phyloP scores from a whole-genome alignment of 2,888 invertebrate genomes.

The Ferdinandea cuprea region DNA sequence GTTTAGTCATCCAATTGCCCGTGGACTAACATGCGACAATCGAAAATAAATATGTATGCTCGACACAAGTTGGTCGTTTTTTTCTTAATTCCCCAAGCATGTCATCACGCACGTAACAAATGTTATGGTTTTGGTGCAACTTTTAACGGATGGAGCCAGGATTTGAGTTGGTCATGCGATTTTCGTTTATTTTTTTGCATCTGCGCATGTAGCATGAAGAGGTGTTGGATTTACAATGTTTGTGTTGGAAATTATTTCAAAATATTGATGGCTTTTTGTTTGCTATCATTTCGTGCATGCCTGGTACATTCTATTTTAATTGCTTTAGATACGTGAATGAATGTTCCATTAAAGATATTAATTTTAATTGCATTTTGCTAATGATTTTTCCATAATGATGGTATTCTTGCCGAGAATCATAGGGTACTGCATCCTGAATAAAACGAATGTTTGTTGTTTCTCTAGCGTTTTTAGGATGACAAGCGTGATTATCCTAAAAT shows the following conservation, averaged over 20 bases:
- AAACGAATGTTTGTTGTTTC: neutral
- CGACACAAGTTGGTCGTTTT: slow-evolving; percentile 2
- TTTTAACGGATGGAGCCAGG: neutral
- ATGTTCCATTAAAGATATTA: neutral
- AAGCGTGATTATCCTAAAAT: slow-evolving; percentile 23
- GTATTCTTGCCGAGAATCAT: neutral
- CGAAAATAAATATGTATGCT: slow-evolving; percentile 56
- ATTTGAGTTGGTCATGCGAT: slow-evolving; percentile 5
- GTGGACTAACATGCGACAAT: slow-evolving; percentile 24
- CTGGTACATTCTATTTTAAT: neutral
- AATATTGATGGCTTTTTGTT: neutral
- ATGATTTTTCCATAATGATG: neutral
- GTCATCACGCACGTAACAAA: slow-evolving; percentile 55
- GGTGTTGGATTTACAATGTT: neutral
- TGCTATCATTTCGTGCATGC: slow-evolving; percentile 10
- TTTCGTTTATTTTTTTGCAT: slow-evolving; percentile 1
- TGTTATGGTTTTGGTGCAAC: neutral
- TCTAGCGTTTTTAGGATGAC: slow-evolving; percentile 16
- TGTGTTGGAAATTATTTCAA: neutral
- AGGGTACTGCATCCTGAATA: neutral
- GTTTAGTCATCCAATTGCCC: slow-evolving; percentile 41
- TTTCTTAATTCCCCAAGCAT: slow-evolving; percentile 30
- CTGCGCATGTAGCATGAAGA: neutral
- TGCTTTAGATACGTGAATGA: neutral
- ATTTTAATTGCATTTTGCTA: neutral